A percentile compares a stretch with the other conserved stretches of the same genome.
These are phyloP conservation scores for Tadarida brasiliensis DNA, from an alignment of 2,797 vertebrate genomes.

Conservation along the genomic window DNA sequence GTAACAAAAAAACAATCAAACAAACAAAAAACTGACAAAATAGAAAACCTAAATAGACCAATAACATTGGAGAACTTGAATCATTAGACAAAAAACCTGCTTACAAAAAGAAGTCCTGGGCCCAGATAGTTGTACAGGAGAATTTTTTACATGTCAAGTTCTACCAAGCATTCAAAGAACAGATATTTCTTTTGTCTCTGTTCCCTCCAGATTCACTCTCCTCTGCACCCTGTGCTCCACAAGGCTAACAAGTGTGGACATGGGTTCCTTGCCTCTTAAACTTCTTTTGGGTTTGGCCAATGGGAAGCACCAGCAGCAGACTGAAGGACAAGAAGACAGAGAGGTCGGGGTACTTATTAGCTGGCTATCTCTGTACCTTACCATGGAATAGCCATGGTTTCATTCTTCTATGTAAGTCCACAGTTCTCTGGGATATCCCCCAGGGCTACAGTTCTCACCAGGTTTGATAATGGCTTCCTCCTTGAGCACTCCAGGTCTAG, in stretches of 20 bases:
- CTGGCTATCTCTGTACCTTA: not conserved
- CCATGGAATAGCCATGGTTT: not conserved
- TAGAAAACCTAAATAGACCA: not conserved
- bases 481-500: not conserved
- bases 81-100: conserved; percentile 1
- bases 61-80: not conserved
- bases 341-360: not conserved
- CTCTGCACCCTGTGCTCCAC: not conserved
- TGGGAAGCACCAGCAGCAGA: not conserved
- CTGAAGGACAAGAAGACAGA: not conserved
- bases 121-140: not conserved
- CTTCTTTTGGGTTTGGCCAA: not conserved
- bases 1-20: not conserved
- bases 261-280: not conserved
- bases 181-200: not conserved
- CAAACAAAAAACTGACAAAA: not conserved
- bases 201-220: not conserved
- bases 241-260: not conserved
- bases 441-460: not conserved
- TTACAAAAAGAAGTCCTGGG: not conserved
- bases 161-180: not conserved
- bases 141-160: conserved; percentile 7
- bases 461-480: not conserved
- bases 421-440: not conserved
- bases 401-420: not conserved